Evolutionary conservation across 1,140 invertebrate genomes (phyloP).

Genomic region (Rhyzopertha dominica): DNA sequence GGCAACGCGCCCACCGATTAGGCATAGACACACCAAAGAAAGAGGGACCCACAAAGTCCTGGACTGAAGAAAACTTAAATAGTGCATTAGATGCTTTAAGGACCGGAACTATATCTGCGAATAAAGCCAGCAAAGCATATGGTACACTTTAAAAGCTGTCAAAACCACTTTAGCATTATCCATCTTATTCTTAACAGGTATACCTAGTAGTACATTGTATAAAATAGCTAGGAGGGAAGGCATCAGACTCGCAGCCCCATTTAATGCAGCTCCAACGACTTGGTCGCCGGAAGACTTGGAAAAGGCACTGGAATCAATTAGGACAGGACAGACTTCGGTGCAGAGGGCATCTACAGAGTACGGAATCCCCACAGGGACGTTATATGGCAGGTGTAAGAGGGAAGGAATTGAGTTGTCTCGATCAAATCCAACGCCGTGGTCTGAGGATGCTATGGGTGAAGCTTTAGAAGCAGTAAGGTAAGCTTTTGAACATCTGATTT

Average conservation of each 20-base stretch:
- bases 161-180: background rate
- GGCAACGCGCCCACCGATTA: slow-evolving; percentile 79
- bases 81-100: slow-evolving; percentile 73
- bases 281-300: slow-evolving; percentile 80
- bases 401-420: slow-evolving; percentile 82
- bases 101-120: slow-evolving; percentile 78
- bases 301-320: slow-evolving; percentile 75
- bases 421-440: slow-evolving; percentile 83
- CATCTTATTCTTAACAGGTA: slow-evolving; percentile 48
- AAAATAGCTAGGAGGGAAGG: slow-evolving; percentile 85
- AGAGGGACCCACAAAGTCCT: slow-evolving; percentile 78
- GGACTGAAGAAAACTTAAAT: slow-evolving; percentile 79
- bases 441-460: slow-evolving; percentile 83
- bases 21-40: slow-evolving; percentile 88
- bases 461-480: slow-evolving; percentile 82
- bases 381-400: slow-evolving; percentile 81
- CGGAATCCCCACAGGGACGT: slow-evolving; percentile 77
- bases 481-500: too few species aligned
- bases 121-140: slow-evolving; percentile 87
- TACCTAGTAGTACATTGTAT: slow-evolving; percentile 83
- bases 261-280: slow-evolving; percentile 84
- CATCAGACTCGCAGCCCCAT: slow-evolving; percentile 78
- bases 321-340: slow-evolving; percentile 75
- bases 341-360: slow-evolving; percentile 78
- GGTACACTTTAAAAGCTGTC: slow-evolving; percentile 46